These are phyloP conservation scores for Setophaga petechia DNA, from an alignment of 2,113 vertebrate species.

Conservation along the genomic window DNA sequence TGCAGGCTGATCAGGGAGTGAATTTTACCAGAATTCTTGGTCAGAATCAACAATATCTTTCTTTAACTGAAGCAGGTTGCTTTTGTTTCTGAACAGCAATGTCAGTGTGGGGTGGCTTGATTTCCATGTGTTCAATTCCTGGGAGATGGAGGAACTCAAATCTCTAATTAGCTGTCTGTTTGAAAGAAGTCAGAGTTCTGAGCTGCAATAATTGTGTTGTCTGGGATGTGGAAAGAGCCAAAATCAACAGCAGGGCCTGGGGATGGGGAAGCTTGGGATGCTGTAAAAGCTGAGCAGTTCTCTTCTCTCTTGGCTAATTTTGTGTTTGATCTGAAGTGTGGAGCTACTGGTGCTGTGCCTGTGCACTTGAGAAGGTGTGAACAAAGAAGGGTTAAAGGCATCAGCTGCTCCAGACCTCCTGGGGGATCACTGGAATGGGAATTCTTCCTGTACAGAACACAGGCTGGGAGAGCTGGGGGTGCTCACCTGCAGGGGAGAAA, in stretches of 20 bases:
- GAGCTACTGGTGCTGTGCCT: not conserved
- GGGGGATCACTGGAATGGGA: not conserved
- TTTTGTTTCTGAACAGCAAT: not conserved
- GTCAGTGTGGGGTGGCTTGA: not conserved
- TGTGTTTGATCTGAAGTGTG: not conserved
- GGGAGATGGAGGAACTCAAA: not conserved
- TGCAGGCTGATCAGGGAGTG: not conserved
- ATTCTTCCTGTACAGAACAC: not conserved
- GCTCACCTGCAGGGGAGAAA: not conserved
- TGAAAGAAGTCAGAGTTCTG: not conserved
- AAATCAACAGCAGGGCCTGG: not conserved
- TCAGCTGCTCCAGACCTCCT: not conserved
- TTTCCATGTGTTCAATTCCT: rapidly evolving
- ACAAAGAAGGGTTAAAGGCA: not conserved
- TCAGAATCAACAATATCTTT: not conserved
- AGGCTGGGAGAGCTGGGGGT: not conserved
- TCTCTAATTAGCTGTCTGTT: not conserved
- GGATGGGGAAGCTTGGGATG: not conserved
- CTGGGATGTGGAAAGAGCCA: not conserved
- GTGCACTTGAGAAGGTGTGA: not conserved
- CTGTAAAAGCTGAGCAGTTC: not conserved
- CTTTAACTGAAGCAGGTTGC: not conserved
- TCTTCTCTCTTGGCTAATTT: not conserved
- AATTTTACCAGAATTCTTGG: not conserved
- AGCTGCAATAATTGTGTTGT: not conserved